Conservation (phyloP, 2,888 invertebrate species). For the Eupithecia subumbrata region DNA sequence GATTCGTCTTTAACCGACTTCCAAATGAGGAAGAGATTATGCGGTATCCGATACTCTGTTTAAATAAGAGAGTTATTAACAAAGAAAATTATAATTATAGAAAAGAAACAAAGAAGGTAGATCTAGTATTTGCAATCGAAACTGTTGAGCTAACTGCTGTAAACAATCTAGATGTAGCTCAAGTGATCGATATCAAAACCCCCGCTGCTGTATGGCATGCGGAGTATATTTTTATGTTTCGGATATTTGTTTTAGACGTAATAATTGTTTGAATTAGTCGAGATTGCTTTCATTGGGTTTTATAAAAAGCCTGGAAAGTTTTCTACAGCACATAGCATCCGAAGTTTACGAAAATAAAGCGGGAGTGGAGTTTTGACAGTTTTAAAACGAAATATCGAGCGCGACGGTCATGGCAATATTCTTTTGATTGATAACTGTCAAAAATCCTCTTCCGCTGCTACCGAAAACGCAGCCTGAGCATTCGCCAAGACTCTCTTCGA, state of each 20-base stretch:
- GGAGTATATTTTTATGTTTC: background rate
- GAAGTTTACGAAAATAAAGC: background rate
- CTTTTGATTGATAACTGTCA: background rate
- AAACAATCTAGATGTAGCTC: no score
- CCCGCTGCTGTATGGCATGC: no score
- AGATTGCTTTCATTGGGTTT: background rate
- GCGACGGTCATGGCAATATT: background rate
- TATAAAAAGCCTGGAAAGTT: background rate
- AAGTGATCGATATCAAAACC: no score
- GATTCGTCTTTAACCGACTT: slow-evolving; percentile 45
- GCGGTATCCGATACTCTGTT: slow-evolving; percentile 31
- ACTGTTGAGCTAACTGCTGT: no score
- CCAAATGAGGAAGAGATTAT: slow-evolving; percentile 11
- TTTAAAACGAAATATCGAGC: background rate
- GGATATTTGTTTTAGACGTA: background rate
- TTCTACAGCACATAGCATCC: background rate
- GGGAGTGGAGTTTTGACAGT: background rate
- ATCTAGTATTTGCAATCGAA: no score
- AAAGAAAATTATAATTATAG: no score
- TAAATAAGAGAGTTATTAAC: no score
- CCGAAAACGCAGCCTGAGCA: background rate
- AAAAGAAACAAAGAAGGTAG: no score
- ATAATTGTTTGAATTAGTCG: background rate
- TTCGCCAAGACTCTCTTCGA: background rate
- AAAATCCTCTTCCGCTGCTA: background rate